These are phyloP conservation scores for Hypotaenidia philippensis DNA, from an alignment of 2,797 vertebrate species.

Conservation along the genomic window DNA sequence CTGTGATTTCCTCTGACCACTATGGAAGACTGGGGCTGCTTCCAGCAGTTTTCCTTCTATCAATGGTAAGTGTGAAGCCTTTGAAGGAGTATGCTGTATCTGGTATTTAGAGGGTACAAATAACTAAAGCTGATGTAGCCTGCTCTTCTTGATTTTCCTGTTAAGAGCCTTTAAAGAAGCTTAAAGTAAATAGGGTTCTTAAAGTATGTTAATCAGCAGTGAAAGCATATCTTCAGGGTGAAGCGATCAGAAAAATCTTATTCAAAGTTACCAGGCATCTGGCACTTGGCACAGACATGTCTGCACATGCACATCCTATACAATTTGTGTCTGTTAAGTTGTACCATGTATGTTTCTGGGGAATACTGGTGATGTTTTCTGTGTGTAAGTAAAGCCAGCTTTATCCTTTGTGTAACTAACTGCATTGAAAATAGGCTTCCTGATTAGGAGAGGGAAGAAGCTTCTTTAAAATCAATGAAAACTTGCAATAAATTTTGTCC, in stretches of 20 bases:
- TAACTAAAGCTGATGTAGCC: not conserved
- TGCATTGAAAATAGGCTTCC: not conserved
- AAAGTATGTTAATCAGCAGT: not conserved
- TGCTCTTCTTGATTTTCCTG: not conserved
- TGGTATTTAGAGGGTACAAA: not conserved
- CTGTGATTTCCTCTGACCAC: rapidly evolving
- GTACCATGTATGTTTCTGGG: rapidly evolving
- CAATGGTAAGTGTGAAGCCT: not conserved
- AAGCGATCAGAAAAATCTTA: not conserved
- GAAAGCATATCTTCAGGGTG: not conserved
- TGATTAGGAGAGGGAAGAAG: not conserved
- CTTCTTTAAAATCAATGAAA: not conserved
- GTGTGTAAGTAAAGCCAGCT: not conserved
- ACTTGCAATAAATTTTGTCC: not conserved
- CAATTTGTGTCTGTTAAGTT: not conserved
- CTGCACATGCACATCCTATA: not conserved
- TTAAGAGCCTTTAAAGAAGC: not conserved
- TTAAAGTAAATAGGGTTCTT: not conserved
- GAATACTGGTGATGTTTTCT: not conserved
- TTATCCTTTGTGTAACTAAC: not conserved
- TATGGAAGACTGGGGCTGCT: not conserved
- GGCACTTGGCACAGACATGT: not conserved
- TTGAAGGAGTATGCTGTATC: not conserved
- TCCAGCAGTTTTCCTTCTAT: not conserved
- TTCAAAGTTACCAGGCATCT: not conserved